Evolutionary conservation across 2,797 vertebrate species (phyloP), one percentile per base, ranked within the genome.

Genomic region (Tadarida brasiliensis): DNA sequence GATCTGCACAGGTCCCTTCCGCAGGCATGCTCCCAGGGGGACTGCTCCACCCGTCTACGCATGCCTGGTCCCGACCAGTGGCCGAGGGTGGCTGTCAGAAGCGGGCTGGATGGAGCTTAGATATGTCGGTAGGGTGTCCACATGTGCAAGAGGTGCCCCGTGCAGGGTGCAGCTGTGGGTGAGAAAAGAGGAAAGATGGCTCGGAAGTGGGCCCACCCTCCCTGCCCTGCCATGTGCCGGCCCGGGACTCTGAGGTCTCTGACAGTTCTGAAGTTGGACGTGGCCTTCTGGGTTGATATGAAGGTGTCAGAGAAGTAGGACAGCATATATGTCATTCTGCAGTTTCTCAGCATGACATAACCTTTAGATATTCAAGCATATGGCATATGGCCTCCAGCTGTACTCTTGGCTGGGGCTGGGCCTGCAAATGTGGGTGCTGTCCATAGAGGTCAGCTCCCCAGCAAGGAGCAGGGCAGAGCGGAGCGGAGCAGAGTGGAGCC

Each of bases 221-320:
- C 24, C 47, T 15, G 24, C 14, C 19, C 35, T 1, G 9, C 5
- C 82, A 19, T 22, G 8, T 5, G 19, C 19, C 2, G 0, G 35
- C 65, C 56, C 11, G n/a, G 16, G 57, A 47, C 56, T 49, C 35
- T 61, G 11, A 49, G 65, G 35, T 35, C 33, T 39, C 39, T 78
- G 39, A 44, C 39, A 39, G 12, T 35, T 67, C 44, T 54, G 28
- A 85, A 68, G 61, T 5, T 54, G 44, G 71, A 77, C 33, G 28
- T 85, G 54, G 44, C 54, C 87, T 90, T 77, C 54, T 20, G 20
- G 20, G 39, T 28, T 86, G 56, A 35, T 22, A 9, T 28, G 65
- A 73, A 85, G 54, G 16, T 63, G 28, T 78, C 54, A 70, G 63
- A 78, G 54, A 51, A 51, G 49, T 44, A 61, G 63, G 51, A n/a